These are phyloP conservation scores for Melitaea athalia DNA, from an alignment of 2,888 invertebrate species.

Conservation along the genomic window DNA sequence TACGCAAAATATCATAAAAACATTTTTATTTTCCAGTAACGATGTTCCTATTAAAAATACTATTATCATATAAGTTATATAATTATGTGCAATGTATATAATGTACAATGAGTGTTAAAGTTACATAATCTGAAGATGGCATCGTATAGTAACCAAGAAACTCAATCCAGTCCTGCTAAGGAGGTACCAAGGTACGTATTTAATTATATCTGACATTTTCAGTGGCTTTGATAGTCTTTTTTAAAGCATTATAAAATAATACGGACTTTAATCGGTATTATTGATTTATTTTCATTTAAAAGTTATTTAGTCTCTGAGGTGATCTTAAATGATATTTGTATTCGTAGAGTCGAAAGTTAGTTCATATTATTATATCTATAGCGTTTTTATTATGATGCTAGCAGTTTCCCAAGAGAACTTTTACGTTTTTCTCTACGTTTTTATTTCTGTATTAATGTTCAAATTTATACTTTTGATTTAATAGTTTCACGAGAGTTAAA, in stretches of 20 bases:
- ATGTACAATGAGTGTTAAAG: conserved; percentile 53
- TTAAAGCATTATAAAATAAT: not conserved
- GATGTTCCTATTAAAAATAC: conserved; percentile 37
- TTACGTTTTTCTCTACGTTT: too few relatives aligned
- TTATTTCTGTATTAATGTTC: too few relatives aligned
- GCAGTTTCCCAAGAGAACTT: too few relatives aligned
- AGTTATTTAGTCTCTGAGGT: not conserved
- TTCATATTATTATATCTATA: too few relatives aligned
- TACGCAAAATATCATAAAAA: not conserved
- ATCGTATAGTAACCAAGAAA: conserved; percentile 67
- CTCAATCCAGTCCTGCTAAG: conserved; percentile 70
- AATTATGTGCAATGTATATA: conserved; percentile 26
- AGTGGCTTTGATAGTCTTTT: not conserved
- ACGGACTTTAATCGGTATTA: not conserved
- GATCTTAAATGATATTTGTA: not conserved
- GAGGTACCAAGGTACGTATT: conserved; percentile 65
- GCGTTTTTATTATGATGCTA: too few relatives aligned
- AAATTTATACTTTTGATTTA: too few relatives aligned
- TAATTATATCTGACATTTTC: conserved; percentile 13
- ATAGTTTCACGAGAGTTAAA: too few relatives aligned
- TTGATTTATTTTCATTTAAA: not conserved
- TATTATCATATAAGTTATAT: conserved; percentile 5
- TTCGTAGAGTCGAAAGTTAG: not conserved
- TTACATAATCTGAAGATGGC: conserved; percentile 57
- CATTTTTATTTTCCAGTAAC: conserved; percentile 24